phyloP scores from a whole-genome alignment of 2,113 vertebrate genomes.

The Coracopsis vasa region DNA sequence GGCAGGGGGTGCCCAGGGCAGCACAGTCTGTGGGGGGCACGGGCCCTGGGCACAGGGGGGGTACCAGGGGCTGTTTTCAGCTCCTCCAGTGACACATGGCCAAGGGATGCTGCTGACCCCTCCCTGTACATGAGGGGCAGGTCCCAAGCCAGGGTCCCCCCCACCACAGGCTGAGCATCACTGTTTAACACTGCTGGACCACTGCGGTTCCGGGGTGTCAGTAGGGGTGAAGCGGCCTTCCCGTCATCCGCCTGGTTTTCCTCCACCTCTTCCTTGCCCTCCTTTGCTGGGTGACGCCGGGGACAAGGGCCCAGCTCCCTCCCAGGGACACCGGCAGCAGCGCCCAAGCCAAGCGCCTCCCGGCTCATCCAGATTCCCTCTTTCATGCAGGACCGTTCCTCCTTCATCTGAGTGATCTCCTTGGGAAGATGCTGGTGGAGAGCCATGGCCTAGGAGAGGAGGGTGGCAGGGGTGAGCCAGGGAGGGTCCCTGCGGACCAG shows the following conservation, averaged over 20 bases:
- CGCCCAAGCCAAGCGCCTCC: neutral
- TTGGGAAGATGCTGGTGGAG: constrained; percentile 64
- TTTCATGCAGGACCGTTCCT: neutral
- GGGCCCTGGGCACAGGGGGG: too few species aligned
- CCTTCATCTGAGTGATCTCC: constrained; percentile 63
- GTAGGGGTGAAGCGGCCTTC: neutral
- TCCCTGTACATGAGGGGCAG: neutral
- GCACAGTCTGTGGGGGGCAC: neutral
- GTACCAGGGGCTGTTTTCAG: neutral
- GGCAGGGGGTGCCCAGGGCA: neutral
- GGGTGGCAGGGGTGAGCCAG: neutral
- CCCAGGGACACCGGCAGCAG: neutral
- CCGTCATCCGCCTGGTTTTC: neutral
- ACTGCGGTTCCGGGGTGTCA: neutral
- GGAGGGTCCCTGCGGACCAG: neutral
- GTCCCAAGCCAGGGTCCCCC: neutral
- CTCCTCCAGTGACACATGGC: too few species aligned
- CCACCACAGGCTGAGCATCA: neutral
- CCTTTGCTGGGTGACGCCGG: neutral
- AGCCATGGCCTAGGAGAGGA: constrained; percentile 45
- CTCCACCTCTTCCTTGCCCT: neutral
- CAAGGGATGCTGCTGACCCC: neutral
- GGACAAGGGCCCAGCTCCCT: neutral
- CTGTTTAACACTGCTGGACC: neutral
- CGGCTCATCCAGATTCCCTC: constrained; percentile 41